phyloP scores from a whole-genome alignment of 1,140 invertebrate genomes.

The Drosophila sulfurigaster region DNA sequence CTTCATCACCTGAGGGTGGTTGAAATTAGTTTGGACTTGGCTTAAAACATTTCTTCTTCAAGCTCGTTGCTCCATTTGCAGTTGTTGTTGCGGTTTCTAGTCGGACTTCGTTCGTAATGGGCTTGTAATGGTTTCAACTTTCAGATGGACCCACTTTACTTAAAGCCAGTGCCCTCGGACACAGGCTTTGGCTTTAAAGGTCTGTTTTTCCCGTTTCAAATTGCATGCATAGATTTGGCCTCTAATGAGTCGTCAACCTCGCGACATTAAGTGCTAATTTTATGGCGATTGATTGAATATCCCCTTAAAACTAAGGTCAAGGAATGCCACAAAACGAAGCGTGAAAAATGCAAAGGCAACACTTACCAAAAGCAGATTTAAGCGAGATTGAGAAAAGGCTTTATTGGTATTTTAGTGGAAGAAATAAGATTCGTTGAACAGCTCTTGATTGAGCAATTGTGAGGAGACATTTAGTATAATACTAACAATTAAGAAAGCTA shows the following conservation, averaged over 20 bases:
- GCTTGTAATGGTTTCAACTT: conserved; percentile 70
- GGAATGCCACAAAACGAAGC: conserved; percentile 19
- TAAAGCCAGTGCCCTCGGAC: conserved; percentile 28
- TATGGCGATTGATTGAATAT: conserved; percentile 53
- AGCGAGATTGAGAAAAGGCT: background rate
- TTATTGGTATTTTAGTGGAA: no score
- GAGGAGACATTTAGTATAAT: no score
- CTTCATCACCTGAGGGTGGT: conserved; percentile 85
- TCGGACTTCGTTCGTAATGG: conserved; percentile 60
- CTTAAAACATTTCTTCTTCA: conserved; percentile 73
- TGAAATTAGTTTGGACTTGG: conserved; percentile 83
- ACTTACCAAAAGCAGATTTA: background rate
- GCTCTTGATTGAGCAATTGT: no score
- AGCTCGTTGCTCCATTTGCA: conserved; percentile 37
- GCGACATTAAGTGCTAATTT: conserved; percentile 74
- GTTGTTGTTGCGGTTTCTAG: conserved; percentile 10
- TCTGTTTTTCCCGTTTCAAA: conserved; percentile 58
- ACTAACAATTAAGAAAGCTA: no score
- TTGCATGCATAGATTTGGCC: conserved; percentile 76
- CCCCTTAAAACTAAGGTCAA: conserved; percentile 58
- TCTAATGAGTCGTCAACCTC: conserved; percentile 62
- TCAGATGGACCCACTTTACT: conserved; percentile 63
- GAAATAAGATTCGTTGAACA: no score
- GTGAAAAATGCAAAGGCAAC: conserved; percentile 14
- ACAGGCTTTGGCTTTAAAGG: conserved; percentile 12